A percentile compares a stretch with the other conserved stretches of the same genome.
Conservation (phyloP, 2,888 invertebrate genomes). For the Drosophila mettleri region DNA sequence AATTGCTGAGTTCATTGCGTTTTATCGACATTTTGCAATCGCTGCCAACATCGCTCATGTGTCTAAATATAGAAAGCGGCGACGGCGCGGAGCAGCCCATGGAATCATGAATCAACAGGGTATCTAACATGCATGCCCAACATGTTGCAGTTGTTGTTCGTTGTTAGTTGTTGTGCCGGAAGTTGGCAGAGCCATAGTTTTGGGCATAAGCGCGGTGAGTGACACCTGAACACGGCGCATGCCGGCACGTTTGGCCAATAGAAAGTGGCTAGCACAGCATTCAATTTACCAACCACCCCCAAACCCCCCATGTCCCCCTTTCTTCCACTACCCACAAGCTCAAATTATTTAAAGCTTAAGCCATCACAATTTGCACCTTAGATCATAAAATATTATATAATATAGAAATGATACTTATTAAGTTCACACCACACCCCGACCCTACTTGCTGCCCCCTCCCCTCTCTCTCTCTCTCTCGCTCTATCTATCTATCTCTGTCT, state of each 20-base stretch:
- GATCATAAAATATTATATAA: constrained; percentile 18
- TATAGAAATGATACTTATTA: constrained; percentile 25
- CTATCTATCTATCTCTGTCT: constrained; percentile 12
- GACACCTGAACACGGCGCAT: constrained; percentile 44
- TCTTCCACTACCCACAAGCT: neutral
- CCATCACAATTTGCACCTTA: constrained; percentile 34
- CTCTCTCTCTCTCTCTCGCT: constrained; percentile 15
- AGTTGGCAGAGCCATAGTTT: constrained; percentile 56
- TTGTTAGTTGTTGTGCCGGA: constrained; percentile 51
- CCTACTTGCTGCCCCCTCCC: constrained; percentile 1
- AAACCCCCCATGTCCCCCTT: neutral
- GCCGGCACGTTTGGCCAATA: constrained; percentile 60
- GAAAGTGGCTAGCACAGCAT: constrained; percentile 54
- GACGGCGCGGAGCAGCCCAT: constrained; percentile 24
- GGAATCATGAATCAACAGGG: constrained; percentile 53
- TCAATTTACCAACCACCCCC: neutral
- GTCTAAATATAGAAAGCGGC: constrained; percentile 68
- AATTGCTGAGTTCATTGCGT: constrained; percentile 64
- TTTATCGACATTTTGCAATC: constrained; percentile 66
- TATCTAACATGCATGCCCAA: constrained; percentile 30
- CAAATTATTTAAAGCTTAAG: constrained; percentile 12
- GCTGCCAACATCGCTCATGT: constrained; percentile 58
- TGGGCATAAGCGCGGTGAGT: constrained; percentile 33
- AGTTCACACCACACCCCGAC: constrained; percentile 3
- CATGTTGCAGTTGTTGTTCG: constrained; percentile 10